Conservation (phyloP, 1,140 invertebrate genomes). For the Drosophila orena region DNA sequence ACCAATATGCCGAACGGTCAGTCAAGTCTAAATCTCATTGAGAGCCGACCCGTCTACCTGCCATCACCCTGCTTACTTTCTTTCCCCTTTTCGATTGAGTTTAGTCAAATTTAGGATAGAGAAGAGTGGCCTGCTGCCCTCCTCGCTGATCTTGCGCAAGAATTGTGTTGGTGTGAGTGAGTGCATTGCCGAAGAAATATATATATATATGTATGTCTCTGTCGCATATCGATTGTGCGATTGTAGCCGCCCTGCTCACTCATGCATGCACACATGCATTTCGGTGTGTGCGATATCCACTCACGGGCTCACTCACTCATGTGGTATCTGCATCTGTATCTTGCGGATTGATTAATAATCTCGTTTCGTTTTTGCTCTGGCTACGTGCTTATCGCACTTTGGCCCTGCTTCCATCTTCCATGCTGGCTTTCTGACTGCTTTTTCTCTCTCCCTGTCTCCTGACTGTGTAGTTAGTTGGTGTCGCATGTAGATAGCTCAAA, state of each 20-base stretch:
- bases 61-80: slow-evolving; percentile 18
- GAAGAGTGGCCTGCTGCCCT: slow-evolving; percentile 15
- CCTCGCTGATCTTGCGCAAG: slow-evolving; percentile 48
- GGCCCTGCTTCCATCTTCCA: slow-evolving; percentile 72
- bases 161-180: slow-evolving; percentile 12
- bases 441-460: slow-evolving; percentile 14
- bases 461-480: neutral
- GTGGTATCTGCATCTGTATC: slow-evolving; percentile 76
- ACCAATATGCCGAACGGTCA: slow-evolving; percentile 59
- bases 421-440: slow-evolving; percentile 39
- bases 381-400: slow-evolving; percentile 81
- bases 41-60: slow-evolving; percentile 59
- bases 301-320: slow-evolving; percentile 23
- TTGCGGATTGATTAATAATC: slow-evolving; percentile 82
- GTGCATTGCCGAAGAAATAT: slow-evolving; percentile 65
- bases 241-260: slow-evolving; percentile 40
- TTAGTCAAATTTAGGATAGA: slow-evolving; percentile 78
- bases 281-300: slow-evolving; percentile 15
- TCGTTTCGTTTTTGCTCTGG: slow-evolving; percentile 69
- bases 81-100: slow-evolving; percentile 53
- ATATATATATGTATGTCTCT: slow-evolving; percentile 56
- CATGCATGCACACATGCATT: slow-evolving; percentile 23
- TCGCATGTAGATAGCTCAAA: slow-evolving; percentile 55
- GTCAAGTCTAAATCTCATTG: slow-evolving; percentile 35
- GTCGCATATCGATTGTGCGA: slow-evolving; percentile 61